Evolutionary conservation across 1,140 invertebrate genomes (phyloP).

Genomic region (Ooceraea biroi): DNA sequence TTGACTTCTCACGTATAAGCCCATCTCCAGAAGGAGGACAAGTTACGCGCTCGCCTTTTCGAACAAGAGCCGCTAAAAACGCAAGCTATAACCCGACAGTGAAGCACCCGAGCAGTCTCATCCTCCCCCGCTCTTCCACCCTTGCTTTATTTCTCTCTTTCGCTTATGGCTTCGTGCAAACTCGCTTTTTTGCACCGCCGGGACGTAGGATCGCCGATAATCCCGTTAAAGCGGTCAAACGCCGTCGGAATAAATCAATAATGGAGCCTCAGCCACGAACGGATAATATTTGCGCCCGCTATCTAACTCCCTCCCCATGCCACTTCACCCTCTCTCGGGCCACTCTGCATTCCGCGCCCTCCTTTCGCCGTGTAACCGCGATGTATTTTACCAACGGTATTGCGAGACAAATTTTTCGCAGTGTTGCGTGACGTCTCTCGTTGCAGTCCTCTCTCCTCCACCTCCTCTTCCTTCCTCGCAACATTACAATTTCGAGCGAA

Average conservation of each 20-base stretch:
- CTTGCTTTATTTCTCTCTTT: neutral
- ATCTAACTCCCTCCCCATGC: slow-evolving; percentile 8
- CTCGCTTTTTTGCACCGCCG: slow-evolving; percentile 17
- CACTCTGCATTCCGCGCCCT: neutral
- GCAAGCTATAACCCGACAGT: slow-evolving; percentile 18
- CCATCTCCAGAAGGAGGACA: slow-evolving; percentile 12
- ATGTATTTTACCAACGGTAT: slow-evolving; percentile 25
- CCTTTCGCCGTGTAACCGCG: slow-evolving; percentile 24
- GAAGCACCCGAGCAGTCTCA: no score
- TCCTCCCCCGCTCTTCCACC: neutral
- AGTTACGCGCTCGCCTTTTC: slow-evolving; percentile 18
- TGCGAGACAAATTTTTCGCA: slow-evolving; percentile 26
- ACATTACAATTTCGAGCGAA: slow-evolving; percentile 29
- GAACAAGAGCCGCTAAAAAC: slow-evolving; percentile 16
- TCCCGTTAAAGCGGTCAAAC: slow-evolving; percentile 71
- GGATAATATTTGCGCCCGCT: slow-evolving; percentile 62
- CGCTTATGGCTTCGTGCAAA: slow-evolving; percentile 10
- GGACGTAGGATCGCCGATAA: slow-evolving; percentile 59
- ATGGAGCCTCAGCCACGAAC: slow-evolving; percentile 51
- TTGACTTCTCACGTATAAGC: slow-evolving; percentile 16
- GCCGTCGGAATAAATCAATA: slow-evolving; percentile 70
- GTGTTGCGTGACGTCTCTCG: neutral
- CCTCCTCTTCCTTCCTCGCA: no score
- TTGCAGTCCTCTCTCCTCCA: no score
- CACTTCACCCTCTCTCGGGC: neutral